A percentile compares a stretch with the other conserved stretches of the same genome.
These are phyloP conservation scores for Amblyjoppa proteus DNA, from an alignment of 2,888 invertebrate genomes.

Conservation along the genomic window DNA sequence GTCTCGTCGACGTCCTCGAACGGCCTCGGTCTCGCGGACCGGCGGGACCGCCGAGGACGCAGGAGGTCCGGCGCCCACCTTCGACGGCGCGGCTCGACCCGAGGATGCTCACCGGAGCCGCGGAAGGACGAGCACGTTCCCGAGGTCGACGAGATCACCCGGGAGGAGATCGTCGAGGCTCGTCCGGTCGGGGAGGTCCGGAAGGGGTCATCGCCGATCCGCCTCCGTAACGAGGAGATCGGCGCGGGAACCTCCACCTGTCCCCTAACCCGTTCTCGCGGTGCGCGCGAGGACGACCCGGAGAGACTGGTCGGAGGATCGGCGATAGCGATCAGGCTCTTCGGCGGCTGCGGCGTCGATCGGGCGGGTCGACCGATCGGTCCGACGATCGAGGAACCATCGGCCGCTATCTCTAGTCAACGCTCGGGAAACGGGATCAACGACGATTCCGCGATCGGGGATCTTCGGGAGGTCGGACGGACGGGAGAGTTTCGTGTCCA, in stretches of 20 bases:
- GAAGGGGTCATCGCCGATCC: conserved; percentile 45
- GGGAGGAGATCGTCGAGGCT: conserved; percentile 24
- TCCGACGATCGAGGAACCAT: conserved; percentile 28
- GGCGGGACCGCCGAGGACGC: conserved; percentile 16
- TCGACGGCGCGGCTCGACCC: conserved; percentile 30
- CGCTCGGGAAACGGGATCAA: conserved; percentile 47
- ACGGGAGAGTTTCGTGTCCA: conserved; percentile 46
- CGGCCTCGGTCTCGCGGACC: conserved; percentile 6
- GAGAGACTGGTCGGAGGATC: conserved; percentile 18
- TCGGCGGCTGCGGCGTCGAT: conserved; percentile 55
- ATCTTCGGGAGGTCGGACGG: conserved; percentile 22
- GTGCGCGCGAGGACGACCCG: background rate
- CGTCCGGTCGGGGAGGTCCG: conserved; percentile 40
- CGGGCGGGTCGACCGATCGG: conserved; percentile 8
- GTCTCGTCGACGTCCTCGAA: conserved; percentile 21
- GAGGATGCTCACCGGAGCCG: background rate
- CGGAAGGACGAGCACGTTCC: conserved; percentile 8
- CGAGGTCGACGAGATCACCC: conserved; percentile 28
- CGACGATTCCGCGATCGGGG: background rate
- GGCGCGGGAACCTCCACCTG: conserved; percentile 42
- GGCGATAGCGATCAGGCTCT: conserved; percentile 57
- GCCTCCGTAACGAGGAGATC: background rate
- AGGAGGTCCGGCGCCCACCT: background rate
- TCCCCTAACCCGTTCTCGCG: conserved; percentile 32
- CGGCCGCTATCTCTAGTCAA: conserved; percentile 70